A percentile compares a stretch with the other conserved stretches of the same genome.
Conservation (phyloP, 2,888 invertebrate species). For the Nomada ruficornis region DNA sequence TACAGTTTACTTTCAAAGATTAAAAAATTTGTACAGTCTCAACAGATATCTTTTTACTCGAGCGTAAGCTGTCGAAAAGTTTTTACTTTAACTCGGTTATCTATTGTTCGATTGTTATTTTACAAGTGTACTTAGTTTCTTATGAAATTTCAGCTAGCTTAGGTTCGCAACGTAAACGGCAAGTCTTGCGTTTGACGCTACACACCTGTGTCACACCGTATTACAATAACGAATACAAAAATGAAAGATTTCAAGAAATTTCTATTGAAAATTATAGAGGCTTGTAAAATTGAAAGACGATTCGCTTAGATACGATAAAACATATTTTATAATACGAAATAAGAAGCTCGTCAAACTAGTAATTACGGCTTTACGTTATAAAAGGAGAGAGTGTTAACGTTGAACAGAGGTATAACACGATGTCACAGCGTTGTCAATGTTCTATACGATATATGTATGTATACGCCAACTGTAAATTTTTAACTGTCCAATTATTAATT, state of each 20-base stretch:
- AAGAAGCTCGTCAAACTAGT: background rate
- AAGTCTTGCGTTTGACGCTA: background rate
- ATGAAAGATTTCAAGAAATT: conserved; percentile 6
- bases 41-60: conserved; percentile 51
- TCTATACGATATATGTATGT: conserved; percentile 2
- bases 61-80: conserved; percentile 47
- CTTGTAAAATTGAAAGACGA: conserved; percentile 16
- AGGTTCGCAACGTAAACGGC: conserved; percentile 20
- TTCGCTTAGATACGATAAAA: conserved; percentile 26
- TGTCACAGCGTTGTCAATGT: conserved; percentile 6
- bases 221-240: background rate
- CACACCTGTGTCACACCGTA: conserved; percentile 1
- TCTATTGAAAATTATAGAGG: background rate
- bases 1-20: conserved; percentile 61
- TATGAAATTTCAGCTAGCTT: conserved; percentile 22
- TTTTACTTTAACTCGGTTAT: conserved; percentile 37
- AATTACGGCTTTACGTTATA: conserved; percentile 23
- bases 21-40: conserved; percentile 60
- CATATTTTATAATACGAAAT: conserved; percentile 1
- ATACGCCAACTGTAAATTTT: background rate
- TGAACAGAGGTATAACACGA: conserved; percentile 28
- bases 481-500: conserved; percentile 20
- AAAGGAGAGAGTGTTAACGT: conserved; percentile 27
- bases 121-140: conserved; percentile 32
- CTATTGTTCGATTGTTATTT: conserved; percentile 41